These are phyloP conservation scores for Macrophya alboannulata DNA, from an alignment of 2,888 invertebrate species.

Conservation along the genomic window DNA sequence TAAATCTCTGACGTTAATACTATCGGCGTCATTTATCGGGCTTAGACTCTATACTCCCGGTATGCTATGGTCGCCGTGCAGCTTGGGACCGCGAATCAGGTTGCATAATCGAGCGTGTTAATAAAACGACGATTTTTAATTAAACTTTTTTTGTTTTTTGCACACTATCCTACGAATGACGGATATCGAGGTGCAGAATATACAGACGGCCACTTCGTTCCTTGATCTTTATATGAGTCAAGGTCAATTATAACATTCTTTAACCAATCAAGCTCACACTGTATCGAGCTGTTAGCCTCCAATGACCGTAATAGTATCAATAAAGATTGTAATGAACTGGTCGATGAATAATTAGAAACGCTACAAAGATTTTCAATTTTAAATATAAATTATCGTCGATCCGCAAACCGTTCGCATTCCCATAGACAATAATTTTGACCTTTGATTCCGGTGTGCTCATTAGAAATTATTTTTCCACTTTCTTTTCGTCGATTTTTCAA, in stretches of 20 bases:
- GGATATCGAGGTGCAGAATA: constrained; percentile 28
- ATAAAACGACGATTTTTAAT: constrained; percentile 30
- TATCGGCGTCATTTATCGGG: constrained; percentile 42
- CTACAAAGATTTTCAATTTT: not conserved
- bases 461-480: no score
- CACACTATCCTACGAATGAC: not conserved
- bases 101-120: constrained; percentile 48
- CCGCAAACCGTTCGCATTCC: no score
- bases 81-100: constrained; percentile 20
- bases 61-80: no score
- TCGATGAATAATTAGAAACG: constrained; percentile 23
- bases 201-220: constrained; percentile 53
- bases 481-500: no score
- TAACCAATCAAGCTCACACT: constrained; percentile 45
- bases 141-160: not conserved
- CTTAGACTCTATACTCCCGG: not conserved
- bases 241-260: constrained; percentile 69
- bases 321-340: not conserved
- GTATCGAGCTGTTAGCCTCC: constrained; percentile 17
- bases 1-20: constrained; percentile 49
- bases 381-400: no score
- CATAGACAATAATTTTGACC: no score
- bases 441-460: no score
- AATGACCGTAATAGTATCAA: constrained; percentile 12
- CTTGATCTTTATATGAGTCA: constrained; percentile 73